Percentiles rank a stretch among this genome's conserved stretches.
These are phyloP conservation scores for Antrozous pallidus DNA, from an alignment of 2,797 vertebrate species.

Conservation along the genomic window DNA sequence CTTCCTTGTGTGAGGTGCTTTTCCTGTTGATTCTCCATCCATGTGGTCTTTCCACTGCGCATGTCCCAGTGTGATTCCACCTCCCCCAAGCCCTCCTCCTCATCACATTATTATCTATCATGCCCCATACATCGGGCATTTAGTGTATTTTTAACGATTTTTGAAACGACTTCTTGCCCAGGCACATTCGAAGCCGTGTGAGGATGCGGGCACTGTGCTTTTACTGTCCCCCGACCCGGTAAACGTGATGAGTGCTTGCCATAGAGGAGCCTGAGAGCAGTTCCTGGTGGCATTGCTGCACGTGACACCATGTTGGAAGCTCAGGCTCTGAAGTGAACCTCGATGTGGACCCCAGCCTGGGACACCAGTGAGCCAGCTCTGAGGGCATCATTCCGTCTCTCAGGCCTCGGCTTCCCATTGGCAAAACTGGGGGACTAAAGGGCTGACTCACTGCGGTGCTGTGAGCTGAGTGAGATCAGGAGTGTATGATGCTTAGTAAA, in stretches of 20 bases:
- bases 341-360: background rate
- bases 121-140: background rate
- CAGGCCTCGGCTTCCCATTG: background rate
- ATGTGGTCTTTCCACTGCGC: background rate
- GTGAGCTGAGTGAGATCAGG: background rate
- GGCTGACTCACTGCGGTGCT: background rate
- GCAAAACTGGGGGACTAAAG: background rate
- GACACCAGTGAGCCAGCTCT: background rate
- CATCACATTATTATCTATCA: background rate
- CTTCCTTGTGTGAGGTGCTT: background rate
- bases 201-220: background rate
- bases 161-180: conserved; percentile 13
- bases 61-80: background rate
- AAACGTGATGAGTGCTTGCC: background rate
- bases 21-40: background rate
- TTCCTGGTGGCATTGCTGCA: background rate
- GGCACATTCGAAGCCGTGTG: background rate
- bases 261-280: background rate
- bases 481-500: background rate
- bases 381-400: background rate
- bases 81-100: background rate
- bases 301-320: background rate
- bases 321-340: conserved; percentile 5
- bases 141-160: background rate
- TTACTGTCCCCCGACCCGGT: background rate